Percentiles rank a stretch among this genome's conserved stretches.
These are phyloP conservation scores for Pedetes capensis DNA, from an alignment of 2,113 vertebrate genomes.

Conservation along the genomic window DNA sequence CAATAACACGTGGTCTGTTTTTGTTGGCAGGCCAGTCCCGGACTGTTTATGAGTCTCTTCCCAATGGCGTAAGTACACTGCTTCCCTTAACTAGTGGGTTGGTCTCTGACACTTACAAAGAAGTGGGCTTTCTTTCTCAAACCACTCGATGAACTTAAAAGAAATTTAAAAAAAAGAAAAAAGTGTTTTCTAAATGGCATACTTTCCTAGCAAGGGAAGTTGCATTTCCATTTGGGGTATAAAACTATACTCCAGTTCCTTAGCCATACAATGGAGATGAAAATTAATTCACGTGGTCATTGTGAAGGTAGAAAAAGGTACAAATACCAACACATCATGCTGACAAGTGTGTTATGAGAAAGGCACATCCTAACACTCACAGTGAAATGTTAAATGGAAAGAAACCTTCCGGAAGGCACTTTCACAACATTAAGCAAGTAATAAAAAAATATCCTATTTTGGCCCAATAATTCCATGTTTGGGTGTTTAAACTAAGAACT, in stretches of 20 bases:
- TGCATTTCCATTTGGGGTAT: not conserved
- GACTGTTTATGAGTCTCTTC: not conserved
- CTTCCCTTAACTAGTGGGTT: not conserved
- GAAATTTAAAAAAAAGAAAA: not conserved
- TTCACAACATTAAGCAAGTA: not conserved
- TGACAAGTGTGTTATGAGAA: not conserved
- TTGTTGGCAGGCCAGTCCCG: slow-evolving; percentile 66
- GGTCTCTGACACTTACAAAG: not conserved
- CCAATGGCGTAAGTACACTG: slow-evolving; percentile 68
- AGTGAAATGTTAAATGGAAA: not conserved
- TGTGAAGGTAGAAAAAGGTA: not conserved
- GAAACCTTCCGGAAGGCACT: not conserved
- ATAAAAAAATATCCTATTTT: not conserved
- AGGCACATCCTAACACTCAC: not conserved
- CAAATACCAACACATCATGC: not conserved
- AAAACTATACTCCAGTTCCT: not conserved
- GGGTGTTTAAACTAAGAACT: slow-evolving; percentile 19
- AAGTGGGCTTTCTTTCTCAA: not conserved
- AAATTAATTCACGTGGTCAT: not conserved
- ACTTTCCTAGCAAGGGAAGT: not conserved
- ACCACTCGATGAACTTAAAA: not conserved
- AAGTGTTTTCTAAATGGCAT: not conserved
- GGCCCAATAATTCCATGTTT: not conserved
- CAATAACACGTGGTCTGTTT: slow-evolving; percentile 48
- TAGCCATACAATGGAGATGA: not conserved